Evolutionary conservation across 2,113 vertebrate species (phyloP), one percentile per base, ranked within the genome.

Genomic region (Clarias magur): DNA sequence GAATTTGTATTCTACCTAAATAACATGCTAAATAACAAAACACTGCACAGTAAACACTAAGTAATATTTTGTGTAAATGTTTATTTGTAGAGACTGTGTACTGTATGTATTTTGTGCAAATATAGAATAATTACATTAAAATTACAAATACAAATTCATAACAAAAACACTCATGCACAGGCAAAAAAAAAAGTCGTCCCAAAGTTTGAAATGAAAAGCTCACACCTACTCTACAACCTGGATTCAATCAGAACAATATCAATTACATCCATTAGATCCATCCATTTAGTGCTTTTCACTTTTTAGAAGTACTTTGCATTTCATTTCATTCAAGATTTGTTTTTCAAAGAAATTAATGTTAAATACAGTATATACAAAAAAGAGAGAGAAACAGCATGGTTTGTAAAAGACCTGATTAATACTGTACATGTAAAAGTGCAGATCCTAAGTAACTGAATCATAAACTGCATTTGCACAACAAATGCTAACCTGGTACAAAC

Each of bases 31-130:
- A 48, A 48, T 48, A 42, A 42, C 42, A 62, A 25, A 62, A 60
- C 3, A 27, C 23, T 75, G 6, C 48, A 48, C 48, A 56, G 15
- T 9, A 78, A 59, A 59, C 4, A 27, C 15, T 9, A 6, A 12
- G 78, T 9, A 73, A 76, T 3, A 15, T 48, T 48, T 6, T 48
- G 42, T 48, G 56, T 38, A 7, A 23, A 70, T 21, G 80, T 80
- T 27, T 42, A 30, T 79, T 23, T 80, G n/a, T 62, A 62, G n/a
- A 62, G 65, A 83, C 83, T 87, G 84, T 38, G 34, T 38, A 38
- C 34, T 63, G 60, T 76, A 79, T 90, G 88, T 90, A 90, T 88
- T 90, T 67, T 83, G 86, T 87, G 86, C 86, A 87, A 79, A 87
- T 87, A 79, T 86, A 63, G 4, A 38, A 89, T 81, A 84, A 89